Base-by-base conservation (phyloP, 2,797 vertebrate species). In the Streptopelia turtur region DNA sequence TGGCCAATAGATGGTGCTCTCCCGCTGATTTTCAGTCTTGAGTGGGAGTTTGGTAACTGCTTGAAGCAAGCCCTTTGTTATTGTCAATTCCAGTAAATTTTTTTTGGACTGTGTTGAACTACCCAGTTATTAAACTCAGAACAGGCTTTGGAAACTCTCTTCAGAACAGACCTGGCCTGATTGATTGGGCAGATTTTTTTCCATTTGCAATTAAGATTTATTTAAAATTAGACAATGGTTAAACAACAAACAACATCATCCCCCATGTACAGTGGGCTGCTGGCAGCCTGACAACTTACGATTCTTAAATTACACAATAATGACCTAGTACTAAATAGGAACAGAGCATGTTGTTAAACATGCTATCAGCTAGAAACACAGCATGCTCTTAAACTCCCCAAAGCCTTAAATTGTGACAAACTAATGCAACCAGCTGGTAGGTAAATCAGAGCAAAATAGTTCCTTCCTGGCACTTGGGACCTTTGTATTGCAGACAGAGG, bases 1-100 rank as follows among this genome's bases (percentile, higher is more conserved):
- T 50, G 50, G 37, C 61, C 96, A 87, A 78, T 81, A 97, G 96
- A 90, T 96, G 96, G 96, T 95, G 95, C 87, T 89, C 71, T 96
- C 57, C 86, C 63, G 57, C 94, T 81, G 78, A 28, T 78, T 92
- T 93, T 95, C 57, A 49, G 21, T 13, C 61, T 66, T 5, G 7
- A 80, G 17, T 13, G 18, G 17, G 55, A 2, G 37, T 50, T 79
- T 17, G 39, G 43, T 43, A 53, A 5, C 7, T 6, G 18, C 64
- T 79, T 27, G 55, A 57, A 64, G 45, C n/a, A 55, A 90, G 30
- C 9, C 17, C 53, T 66, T 75, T 87, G 1, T 1, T 56, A 12
- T 68, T 64, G 47, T 72, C 81, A 71, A 61, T 37, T 83, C 30
- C 55, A 57, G 81, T 47, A 70, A 65, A 27, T 75, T 45, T 85